Base-by-base conservation (phyloP, 2,888 invertebrate genomes). In the Napeogenes sylphis region DNA sequence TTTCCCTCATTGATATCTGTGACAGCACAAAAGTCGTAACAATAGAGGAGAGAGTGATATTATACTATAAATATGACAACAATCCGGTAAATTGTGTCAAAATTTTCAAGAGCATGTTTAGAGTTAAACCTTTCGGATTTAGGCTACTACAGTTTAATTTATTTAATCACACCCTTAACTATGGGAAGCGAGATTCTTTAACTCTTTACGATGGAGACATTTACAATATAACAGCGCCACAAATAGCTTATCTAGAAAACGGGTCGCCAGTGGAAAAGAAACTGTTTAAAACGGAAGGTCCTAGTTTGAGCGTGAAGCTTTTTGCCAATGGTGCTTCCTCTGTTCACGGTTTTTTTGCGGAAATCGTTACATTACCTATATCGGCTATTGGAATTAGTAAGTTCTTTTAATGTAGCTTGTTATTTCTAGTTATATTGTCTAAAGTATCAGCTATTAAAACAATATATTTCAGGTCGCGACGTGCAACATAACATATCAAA, bases 51-150 rank as follows among this genome's bases (percentile, higher is more conserved):
- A 92, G 99, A 56, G 93, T 99, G 4, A 84, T 99, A 0, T 81
- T 99, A 30, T 99, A 98, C 81, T 99, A 98, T 85, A 99, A 99
- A 82, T 99, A 99, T 77, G 98, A 98, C 77, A 98, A 98, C 73
- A 94, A 95, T 81, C 97, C 98, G 0, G 96, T 98, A 0, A 99
- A 99, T 80, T 99, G 99, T 79, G 96, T 99, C 0, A 99, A 99
- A 85, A 97, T 99, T 71, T 98, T 99, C 80, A 95, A 95, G 62
- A 96, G 97, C 66, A 94, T 94, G 65, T 96, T 94, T 76, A 93
- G 95, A 67, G 94, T 96, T 0, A 98, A 98, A 78, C 95, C 95
- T 13, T 93, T 99, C 74, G 98, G 98, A 8, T 95, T 99, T 75
- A 92, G 98, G 65, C 89, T 99, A 55, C 87, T 98, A 33, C 98